phyloP scores from a whole-genome alignment of 2,113 vertebrate species.

The Porphyrio hochstetteri region DNA sequence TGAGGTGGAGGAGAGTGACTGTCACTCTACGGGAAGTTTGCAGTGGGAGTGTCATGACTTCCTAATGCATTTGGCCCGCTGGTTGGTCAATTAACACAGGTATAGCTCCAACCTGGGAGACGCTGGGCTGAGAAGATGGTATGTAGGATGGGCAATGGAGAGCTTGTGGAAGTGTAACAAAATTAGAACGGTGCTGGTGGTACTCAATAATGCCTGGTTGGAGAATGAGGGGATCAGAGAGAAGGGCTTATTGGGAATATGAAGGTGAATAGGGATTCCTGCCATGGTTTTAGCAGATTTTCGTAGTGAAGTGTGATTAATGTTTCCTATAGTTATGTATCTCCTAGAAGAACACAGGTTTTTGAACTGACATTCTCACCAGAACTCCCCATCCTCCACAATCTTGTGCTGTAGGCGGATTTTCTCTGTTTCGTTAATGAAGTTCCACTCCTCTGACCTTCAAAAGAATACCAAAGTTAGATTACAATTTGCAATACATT shows the following conservation, averaged over 20 bases:
- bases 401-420: conserved; percentile 91
- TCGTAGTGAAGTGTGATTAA: background rate
- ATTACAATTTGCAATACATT: no score
- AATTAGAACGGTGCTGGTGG: background rate
- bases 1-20: background rate
- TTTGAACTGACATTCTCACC: conserved; percentile 74
- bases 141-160: background rate
- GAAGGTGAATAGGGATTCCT: background rate
- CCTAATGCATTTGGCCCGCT: background rate
- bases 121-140: background rate
- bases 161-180: background rate
- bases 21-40: background rate
- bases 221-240: background rate
- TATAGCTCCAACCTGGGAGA: background rate
- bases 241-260: background rate
- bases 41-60: background rate
- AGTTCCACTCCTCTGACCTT: conserved; percentile 91
- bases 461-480: background rate
- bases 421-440: conserved; percentile 84
- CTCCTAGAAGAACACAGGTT: background rate
- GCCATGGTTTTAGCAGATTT: background rate
- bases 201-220: background rate
- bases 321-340: background rate
- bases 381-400: conserved; percentile 94
- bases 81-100: background rate